Base-by-base conservation (phyloP, 2,797 vertebrate genomes). In the Gymnocypris eckloni region DNA sequence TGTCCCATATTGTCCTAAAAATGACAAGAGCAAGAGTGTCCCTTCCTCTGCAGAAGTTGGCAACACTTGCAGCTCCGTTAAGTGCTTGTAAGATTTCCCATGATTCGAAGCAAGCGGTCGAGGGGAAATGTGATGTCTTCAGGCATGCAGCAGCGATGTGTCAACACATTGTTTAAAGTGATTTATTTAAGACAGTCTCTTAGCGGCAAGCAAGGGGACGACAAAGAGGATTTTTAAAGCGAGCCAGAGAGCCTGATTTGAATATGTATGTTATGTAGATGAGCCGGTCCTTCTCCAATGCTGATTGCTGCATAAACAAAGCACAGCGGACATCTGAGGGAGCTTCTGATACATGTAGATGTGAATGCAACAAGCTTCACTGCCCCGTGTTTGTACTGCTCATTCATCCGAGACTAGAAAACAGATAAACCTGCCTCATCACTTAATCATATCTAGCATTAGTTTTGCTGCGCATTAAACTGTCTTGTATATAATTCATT, bases 211-310 rank as follows among this genome's bases (percentile, higher is more conserved):
- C 77, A 56, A 82, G 22, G 33, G 75, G 84, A 79, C 80, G 84
- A 84, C 84, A 67, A 59, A 52, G 78, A 87, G 82, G 61, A 81
- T 82, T 73, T 81, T 90, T 83, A 82, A 50, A 83, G 76, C 50
- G 78, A 83, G 54, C 79, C 61, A 66, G 89, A 67, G 86, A 89
- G 86, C 56, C 69, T 85, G 75, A 80, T 85, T 85, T 90, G 84
- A 90, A 90, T 89, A 90, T 89, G 87, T 84, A 90, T 90, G 86
- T 48, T 84, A 89, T 89, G 88, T 70, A 88, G 79, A 90, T 85
- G 77, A 77, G 66, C 41, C 88, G 56, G 85, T 79, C 86, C 61
- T 71, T 85, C 86, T 86, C 72, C 64, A 82, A 18, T 86, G 76
- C 83, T 85, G 86, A 90, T 89, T 85, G 85, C 82, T 85, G 89